Base-by-base conservation (phyloP, 2,113 vertebrate species). In the Bos javanicus region DNA sequence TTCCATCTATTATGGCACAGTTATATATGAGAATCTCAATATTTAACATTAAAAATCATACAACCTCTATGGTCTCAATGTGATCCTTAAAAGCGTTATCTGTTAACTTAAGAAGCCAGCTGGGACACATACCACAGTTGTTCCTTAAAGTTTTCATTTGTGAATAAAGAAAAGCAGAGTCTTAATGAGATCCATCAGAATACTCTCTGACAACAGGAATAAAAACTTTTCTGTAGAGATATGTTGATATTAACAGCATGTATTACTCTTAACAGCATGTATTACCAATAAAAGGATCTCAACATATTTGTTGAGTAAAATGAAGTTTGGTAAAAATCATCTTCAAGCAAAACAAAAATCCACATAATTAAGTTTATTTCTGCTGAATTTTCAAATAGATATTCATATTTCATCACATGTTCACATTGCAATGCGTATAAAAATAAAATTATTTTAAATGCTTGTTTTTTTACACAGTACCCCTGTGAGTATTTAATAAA, bases 281-380 rank as follows among this genome's bases (percentile, higher is more conserved):
- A 60, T 12, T 9, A 71, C 14, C 33, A 96, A 60, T 82, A 88
- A 97, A 89, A 92, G 91, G 23, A 39, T 86, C 28, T 71, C 52
- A 71, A 83, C n/a, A 56, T 16, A 86, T 64, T 48, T 56, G 84
- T 17, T 81, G 9, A 71, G 48, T 85, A 88, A 95, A 92, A 60
- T 36, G 17, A 90, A 84, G 3, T 78, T 94, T 64, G 67, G 52
- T 87, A 92, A 97, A 96, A 94, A 78, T 9, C 48, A 90, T 83
- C 23, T 39, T 76, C 10, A 78, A 88, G 16, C 2, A 82, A 95
- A 57, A 85, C 36, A 88, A 97, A 81, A 87, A 57, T 17, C 15
- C 17, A 10, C 14, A 59, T 59, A 95, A 59, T 26, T 52, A 74
- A 54, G 56, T 5, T 46, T 67, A 33, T 74, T 96, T 95, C 60